Conservation (phyloP, 2,113 vertebrate genomes). For the Triplophysa siluroides region DNA sequence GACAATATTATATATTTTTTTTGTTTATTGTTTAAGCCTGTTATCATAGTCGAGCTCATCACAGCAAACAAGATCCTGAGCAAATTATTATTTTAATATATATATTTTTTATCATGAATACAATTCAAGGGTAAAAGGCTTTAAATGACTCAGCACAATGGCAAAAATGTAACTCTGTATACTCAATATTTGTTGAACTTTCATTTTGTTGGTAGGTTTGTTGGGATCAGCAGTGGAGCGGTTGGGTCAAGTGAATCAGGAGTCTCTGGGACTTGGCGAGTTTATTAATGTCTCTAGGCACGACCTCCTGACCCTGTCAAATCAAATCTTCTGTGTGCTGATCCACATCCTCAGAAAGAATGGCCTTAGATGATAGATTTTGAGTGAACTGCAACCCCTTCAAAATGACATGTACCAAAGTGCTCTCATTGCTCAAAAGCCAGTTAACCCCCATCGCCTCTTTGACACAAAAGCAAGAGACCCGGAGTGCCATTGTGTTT, state of each 20-base stretch:
- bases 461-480: slow-evolving; percentile 44
- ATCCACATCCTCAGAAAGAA: slow-evolving; percentile 52
- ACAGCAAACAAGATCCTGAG: background rate
- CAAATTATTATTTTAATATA: background rate
- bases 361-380: slow-evolving; percentile 56
- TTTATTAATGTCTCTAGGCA: slow-evolving; percentile 60
- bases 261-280: slow-evolving; percentile 43
- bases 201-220: slow-evolving; percentile 52
- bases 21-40: background rate
- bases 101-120: background rate
- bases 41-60: background rate
- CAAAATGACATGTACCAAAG: slow-evolving; percentile 54
- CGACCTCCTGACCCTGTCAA: slow-evolving; percentile 55
- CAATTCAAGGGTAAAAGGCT: background rate
- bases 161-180: slow-evolving; percentile 19
- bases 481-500: slow-evolving; percentile 37
- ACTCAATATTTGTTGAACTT: slow-evolving; percentile 44
- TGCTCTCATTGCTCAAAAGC: slow-evolving; percentile 50
- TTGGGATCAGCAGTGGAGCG: slow-evolving; percentile 44
- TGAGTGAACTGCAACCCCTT: slow-evolving; percentile 56
- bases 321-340: slow-evolving; percentile 59
- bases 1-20: background rate
- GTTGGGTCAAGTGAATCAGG: slow-evolving; percentile 49
- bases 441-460: slow-evolving; percentile 56
- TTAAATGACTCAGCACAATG: background rate